phyloP scores from a whole-genome alignment of 2,797 vertebrate species.

The Bucorvus abyssinicus region DNA sequence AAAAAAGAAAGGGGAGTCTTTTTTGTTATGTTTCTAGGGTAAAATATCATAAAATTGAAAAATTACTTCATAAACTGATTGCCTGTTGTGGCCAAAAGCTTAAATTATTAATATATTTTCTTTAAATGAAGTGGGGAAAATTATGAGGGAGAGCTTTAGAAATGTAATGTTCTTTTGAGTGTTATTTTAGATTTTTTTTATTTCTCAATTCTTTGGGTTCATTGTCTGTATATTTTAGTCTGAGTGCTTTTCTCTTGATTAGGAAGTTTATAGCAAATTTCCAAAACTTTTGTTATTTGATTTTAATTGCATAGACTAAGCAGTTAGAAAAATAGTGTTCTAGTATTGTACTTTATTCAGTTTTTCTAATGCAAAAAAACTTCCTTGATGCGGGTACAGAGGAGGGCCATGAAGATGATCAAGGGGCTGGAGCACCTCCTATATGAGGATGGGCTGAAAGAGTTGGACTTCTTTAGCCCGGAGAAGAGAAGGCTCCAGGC shows the following conservation, averaged over 20 bases:
- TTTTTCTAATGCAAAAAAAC: neutral
- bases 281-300: neutral
- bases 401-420: neutral
- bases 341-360: neutral
- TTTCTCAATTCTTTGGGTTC: neutral
- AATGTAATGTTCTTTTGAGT: neutral
- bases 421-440: neutral
- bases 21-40: neutral
- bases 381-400: neutral
- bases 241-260: neutral
- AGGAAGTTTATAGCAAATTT: neutral
- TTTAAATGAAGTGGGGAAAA: neutral
- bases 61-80: conserved; percentile 38
- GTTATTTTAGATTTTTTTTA: neutral
- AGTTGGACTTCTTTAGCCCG: too few species aligned
- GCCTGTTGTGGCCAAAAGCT: neutral
- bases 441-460: neutral
- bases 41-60: conserved; percentile 20
- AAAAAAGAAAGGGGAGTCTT: neutral
- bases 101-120: neutral
- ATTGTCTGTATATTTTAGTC: neutral
- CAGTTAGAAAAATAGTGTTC: neutral
- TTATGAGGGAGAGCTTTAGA: neutral
- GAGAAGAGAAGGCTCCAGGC: neutral
- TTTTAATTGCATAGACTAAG: neutral